Percentiles rank a stretch among this genome's conserved stretches.
Conservation (phyloP, 2,888 invertebrate genomes). For the Poecilus cupreus region DNA sequence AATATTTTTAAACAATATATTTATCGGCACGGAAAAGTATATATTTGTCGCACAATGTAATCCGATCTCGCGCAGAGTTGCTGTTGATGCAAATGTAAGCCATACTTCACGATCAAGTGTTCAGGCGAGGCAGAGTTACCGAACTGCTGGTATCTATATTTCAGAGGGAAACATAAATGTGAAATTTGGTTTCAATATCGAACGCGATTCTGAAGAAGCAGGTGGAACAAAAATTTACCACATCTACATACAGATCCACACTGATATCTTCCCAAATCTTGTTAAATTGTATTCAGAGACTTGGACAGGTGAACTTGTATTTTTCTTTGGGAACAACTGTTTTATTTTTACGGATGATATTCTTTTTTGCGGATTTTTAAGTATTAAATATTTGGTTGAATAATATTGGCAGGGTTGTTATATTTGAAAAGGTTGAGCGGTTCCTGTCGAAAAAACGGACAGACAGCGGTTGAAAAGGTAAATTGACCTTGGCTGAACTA, state of each 20-base stretch:
- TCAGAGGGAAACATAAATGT: not conserved
- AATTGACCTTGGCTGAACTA: slow-evolving; percentile 5
- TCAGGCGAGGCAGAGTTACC: not conserved
- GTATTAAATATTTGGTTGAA: not conserved
- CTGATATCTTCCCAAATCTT: not conserved
- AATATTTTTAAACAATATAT: not conserved
- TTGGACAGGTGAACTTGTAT: slow-evolving; percentile 4
- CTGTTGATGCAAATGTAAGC: no score
- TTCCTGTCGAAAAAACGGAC: not conserved
- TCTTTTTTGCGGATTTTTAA: no score
- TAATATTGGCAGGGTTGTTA: no score
- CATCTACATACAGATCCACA: slow-evolving; percentile 9
- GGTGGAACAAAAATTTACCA: slow-evolving; percentile 15
- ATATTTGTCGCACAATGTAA: not conserved
- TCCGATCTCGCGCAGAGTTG: not conserved
- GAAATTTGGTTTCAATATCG: slow-evolving; percentile 7
- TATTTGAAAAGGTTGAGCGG: not conserved
- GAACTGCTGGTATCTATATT: not conserved
- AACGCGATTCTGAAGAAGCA: not conserved
- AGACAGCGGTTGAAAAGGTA: slow-evolving; percentile 9
- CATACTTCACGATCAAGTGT: no score
- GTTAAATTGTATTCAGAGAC: slow-evolving; percentile 27
- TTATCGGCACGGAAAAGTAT: no score
- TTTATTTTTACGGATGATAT: slow-evolving; percentile 4
- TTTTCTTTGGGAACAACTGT: not conserved